Conservation (phyloP, 2,113 vertebrate species). For the Marcusenius ussheri region DNA sequence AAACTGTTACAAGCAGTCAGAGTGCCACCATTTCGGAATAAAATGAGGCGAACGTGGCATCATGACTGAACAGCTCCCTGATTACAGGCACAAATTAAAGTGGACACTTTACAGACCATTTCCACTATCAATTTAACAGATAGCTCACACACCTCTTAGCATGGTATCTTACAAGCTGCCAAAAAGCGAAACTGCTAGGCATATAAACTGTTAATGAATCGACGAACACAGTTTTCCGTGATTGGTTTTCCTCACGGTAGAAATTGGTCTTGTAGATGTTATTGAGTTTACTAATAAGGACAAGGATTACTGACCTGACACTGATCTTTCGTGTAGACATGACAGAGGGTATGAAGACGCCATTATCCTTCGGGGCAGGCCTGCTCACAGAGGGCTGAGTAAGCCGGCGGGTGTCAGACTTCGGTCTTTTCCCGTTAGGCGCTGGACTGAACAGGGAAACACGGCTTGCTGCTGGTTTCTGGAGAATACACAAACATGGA, state of each 20-base stretch:
- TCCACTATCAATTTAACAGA: neutral
- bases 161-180: neutral
- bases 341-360: conserved; percentile 56
- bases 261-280: neutral
- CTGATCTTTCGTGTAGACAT: conserved; percentile 77
- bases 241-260: neutral
- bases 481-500: conserved; percentile 24
- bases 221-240: neutral
- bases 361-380: conserved; percentile 41
- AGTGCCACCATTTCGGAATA: neutral
- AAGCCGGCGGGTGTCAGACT: conserved; percentile 37
- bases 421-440: conserved; percentile 32
- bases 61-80: neutral
- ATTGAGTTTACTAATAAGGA: neutral
- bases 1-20: neutral
- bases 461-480: conserved; percentile 42
- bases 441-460: conserved; percentile 63
- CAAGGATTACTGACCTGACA: conserved; percentile 65
- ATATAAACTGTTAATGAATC: neutral
- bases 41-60: neutral
- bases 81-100: neutral
- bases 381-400: conserved; percentile 40
- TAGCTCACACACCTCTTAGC: neutral
- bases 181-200: neutral
- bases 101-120: neutral